phyloP scores from a whole-genome alignment of 2,888 invertebrate species.

The Nematopogon swammerdamellus region DNA sequence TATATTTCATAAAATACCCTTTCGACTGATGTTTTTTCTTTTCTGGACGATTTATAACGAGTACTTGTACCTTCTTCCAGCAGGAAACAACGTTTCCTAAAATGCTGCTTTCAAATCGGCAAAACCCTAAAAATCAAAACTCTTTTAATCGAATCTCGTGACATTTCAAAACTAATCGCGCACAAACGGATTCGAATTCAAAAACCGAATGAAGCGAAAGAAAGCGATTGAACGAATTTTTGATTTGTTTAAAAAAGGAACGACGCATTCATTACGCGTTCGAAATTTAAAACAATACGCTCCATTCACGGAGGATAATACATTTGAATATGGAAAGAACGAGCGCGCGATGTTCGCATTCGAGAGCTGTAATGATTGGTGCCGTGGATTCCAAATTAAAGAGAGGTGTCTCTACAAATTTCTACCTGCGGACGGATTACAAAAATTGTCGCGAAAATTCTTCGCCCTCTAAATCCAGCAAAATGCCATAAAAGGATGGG shows the following conservation, averaged over 20 bases:
- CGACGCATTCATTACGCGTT: constrained; percentile 38
- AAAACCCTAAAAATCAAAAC: constrained; percentile 19
- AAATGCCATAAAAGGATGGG: no score
- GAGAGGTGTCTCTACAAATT: no score
- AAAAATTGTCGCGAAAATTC: no score
- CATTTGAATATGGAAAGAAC: constrained; percentile 41
- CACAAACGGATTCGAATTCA: constrained; percentile 23
- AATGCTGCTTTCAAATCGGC: background rate
- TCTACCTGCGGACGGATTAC: no score
- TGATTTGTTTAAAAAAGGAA: constrained; percentile 22
- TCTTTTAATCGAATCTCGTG: constrained; percentile 17
- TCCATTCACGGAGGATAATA: constrained; percentile 33
- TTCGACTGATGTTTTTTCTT: no score
- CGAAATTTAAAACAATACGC: constrained; percentile 48
- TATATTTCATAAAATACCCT: no score
- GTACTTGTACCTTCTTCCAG: no score
- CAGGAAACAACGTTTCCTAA: no score
- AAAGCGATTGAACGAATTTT: constrained; percentile 41
- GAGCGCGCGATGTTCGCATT: background rate
- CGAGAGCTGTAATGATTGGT: background rate
- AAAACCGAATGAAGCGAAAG: constrained; percentile 49
- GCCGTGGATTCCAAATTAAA: background rate
- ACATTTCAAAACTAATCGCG: constrained; percentile 17
- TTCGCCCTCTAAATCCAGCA: no score
- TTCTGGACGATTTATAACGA: no score